Evolutionary conservation across 2,797 vertebrate species (phyloP).

Genomic region (Sebastes iracundus): DNA sequence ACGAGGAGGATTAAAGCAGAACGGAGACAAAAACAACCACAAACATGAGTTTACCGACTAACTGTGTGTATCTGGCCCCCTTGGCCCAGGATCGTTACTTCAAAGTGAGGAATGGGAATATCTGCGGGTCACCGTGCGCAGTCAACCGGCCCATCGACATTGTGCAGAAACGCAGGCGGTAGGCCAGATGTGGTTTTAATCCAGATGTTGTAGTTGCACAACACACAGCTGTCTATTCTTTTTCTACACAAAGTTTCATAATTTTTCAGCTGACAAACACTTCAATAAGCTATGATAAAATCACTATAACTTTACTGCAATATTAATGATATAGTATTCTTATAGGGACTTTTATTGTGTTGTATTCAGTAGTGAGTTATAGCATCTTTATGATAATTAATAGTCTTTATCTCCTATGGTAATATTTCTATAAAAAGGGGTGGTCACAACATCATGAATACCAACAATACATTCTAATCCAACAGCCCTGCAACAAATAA

Average conservation of each 20-base stretch:
- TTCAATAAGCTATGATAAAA: not conserved
- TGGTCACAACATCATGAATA: not conserved
- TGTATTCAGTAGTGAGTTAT: not conserved
- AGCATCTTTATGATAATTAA: not conserved
- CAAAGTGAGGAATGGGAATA: slow-evolving; percentile 79
- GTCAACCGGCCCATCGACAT: slow-evolving; percentile 89
- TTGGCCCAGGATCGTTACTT: slow-evolving; percentile 76
- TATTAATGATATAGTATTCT: not conserved
- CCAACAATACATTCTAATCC: not conserved
- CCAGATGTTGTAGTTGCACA: slow-evolving; percentile 47
- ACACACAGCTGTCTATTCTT: not conserved
- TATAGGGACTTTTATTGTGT: not conserved
- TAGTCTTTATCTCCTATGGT: not conserved
- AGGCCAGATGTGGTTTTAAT: slow-evolving; percentile 66
- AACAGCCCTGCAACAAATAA: not conserved
- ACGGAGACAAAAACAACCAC: not conserved
- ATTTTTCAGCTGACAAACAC: not conserved
- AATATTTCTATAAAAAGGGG: not conserved
- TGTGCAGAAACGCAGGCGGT: slow-evolving; percentile 87
- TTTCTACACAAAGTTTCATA: not conserved
- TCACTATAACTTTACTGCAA: not conserved
- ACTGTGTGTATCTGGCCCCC: slow-evolving; percentile 73
- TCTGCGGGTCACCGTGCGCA: slow-evolving; percentile 84
- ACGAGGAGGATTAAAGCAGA: slow-evolving; percentile 45
- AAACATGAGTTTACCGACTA: slow-evolving; percentile 86